Conservation (phyloP, 2,888 invertebrate genomes). For the Eupithecia tripunctaria region DNA sequence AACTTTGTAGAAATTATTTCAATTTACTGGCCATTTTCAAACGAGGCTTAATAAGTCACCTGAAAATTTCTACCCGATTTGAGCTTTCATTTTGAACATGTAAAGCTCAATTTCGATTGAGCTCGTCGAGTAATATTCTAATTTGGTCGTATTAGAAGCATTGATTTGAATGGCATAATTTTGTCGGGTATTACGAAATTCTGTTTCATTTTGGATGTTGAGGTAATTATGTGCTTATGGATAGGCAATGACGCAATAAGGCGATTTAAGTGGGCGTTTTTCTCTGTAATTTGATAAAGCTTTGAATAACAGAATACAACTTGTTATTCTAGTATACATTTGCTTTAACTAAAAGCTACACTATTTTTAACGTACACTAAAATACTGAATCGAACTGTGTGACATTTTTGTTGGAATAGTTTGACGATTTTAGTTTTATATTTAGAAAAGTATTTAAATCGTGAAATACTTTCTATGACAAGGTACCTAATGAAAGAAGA, state of each 20-base stretch:
- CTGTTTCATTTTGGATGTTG: conserved; percentile 13
- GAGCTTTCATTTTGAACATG: conserved; percentile 4
- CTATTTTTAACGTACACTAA: too few relatives aligned
- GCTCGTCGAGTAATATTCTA: conserved; percentile 2
- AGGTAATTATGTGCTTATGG: not conserved
- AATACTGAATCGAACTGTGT: too few relatives aligned
- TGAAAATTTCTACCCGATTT: conserved; percentile 7
- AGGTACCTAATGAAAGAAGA: too few relatives aligned
- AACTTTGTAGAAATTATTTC: conserved; percentile 24
- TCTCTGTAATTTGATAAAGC: not conserved
- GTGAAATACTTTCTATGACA: too few relatives aligned
- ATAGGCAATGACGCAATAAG: not conserved
- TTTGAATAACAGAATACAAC: not conserved
- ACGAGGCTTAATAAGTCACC: conserved; percentile 20
- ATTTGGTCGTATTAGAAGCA: conserved; percentile 9
- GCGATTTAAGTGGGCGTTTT: not conserved
- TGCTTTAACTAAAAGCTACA: too few relatives aligned
- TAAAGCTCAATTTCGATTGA: conserved; percentile 12
- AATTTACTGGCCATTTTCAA: conserved; percentile 22
- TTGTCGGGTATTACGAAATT: conserved; percentile 2
- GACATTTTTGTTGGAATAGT: too few relatives aligned
- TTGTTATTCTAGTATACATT: too few relatives aligned
- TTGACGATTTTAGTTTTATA: too few relatives aligned
- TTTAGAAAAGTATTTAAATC: too few relatives aligned
- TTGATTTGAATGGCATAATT: conserved; percentile 18